phyloP scores from a whole-genome alignment of 1,140 invertebrate species.

The Bombyx mori region DNA sequence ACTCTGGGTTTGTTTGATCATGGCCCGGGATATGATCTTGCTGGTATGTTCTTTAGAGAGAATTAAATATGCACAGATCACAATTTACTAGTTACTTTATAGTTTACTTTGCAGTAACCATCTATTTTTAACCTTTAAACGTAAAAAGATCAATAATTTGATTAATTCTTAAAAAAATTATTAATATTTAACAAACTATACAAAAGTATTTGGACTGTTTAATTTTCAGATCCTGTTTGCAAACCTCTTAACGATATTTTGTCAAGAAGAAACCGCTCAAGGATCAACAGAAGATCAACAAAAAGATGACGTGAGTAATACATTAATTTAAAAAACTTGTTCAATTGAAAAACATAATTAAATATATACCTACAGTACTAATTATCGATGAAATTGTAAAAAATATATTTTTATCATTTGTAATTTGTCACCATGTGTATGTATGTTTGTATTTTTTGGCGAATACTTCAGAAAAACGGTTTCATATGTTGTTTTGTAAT shows the following conservation, averaged over 20 bases:
- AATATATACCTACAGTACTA: too few relatives aligned
- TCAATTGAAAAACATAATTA: too few relatives aligned
- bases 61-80: too few relatives aligned
- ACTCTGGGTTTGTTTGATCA: slow-evolving; percentile 24
- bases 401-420: too few relatives aligned
- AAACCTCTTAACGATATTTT: slow-evolving; percentile 39
- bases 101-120: background rate
- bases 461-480: too few relatives aligned
- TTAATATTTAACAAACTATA: too few relatives aligned
- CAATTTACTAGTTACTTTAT: too few relatives aligned
- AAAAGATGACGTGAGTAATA: slow-evolving; percentile 12
- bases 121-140: background rate
- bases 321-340: background rate
- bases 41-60: slow-evolving; percentile 30
- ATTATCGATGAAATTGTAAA: too few relatives aligned
- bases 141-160: background rate
- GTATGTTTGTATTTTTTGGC: too few relatives aligned
- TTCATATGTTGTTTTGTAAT: too few relatives aligned
- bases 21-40: slow-evolving; percentile 41
- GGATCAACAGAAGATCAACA: slow-evolving; percentile 5
- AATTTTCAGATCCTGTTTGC: slow-evolving; percentile 46
- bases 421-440: too few relatives aligned
- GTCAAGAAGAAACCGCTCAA: slow-evolving; percentile 38
- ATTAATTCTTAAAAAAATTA: too few relatives aligned
- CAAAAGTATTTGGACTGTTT: background rate